A percentile compares a stretch with the other conserved stretches of the same genome.
Conservation (phyloP, 2,888 invertebrate species). For the Pyrrhia umbra region DNA sequence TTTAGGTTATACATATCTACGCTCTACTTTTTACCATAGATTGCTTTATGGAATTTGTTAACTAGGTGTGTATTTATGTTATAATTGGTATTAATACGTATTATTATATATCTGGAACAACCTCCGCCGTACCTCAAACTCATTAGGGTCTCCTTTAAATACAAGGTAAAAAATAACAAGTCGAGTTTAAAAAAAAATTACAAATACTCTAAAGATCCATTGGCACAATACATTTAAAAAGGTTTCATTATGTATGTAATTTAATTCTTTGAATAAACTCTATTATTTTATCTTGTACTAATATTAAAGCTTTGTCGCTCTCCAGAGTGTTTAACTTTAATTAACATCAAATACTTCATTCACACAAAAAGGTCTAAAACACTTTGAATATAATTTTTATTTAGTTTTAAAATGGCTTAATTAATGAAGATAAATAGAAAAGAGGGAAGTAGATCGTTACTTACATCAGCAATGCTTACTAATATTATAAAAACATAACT, state of each 20-base stretch:
- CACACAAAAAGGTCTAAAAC: slow-evolving; percentile 13
- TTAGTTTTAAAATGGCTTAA: slow-evolving; percentile 3
- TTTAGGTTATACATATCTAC: no score
- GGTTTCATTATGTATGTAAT: slow-evolving; percentile 33
- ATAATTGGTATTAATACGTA: no score
- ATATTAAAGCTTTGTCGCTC: slow-evolving; percentile 21
- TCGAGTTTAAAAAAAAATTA: slow-evolving; percentile 3
- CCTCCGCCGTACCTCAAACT: neutral
- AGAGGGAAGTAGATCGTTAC: neutral
- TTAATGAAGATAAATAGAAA: neutral
- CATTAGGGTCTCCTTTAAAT: neutral
- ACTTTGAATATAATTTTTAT: slow-evolving; percentile 2
- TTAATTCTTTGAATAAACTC: slow-evolving; percentile 35
- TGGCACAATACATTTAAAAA: slow-evolving; percentile 20
- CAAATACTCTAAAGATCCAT: slow-evolving; percentile 5
- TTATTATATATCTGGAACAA: neutral
- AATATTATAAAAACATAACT: no score
- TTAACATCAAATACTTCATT: slow-evolving; percentile 35
- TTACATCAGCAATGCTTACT: neutral
- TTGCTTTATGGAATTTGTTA: neutral
- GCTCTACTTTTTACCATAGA: no score
- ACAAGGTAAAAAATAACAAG: neutral
- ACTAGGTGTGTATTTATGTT: neutral
- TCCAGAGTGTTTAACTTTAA: slow-evolving; percentile 43
- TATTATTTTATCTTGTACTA: slow-evolving; percentile 12